Conservation (phyloP, 2,888 invertebrate species). For the Acanthococcus lagerstroemiae region DNA sequence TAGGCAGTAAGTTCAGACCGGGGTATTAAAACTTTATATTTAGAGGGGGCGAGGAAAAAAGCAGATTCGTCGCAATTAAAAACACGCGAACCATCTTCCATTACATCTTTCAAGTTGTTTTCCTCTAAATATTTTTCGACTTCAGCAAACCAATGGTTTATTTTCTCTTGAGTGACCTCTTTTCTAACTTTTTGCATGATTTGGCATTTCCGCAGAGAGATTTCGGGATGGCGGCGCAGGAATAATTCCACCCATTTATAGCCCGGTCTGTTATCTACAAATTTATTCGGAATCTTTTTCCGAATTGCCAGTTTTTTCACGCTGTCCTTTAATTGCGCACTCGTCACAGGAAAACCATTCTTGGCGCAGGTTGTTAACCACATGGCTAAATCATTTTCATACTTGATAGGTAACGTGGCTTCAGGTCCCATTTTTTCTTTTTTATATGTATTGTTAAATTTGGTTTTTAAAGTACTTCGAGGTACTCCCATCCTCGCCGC, state of each 20-base stretch:
- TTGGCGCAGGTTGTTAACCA: background rate
- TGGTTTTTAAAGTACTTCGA: background rate
- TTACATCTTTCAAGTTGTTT: background rate
- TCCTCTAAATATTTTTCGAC: background rate
- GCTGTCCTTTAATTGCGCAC: background rate
- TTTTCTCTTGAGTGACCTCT: background rate
- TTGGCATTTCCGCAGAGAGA: background rate
- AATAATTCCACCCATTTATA: conserved; percentile 12
- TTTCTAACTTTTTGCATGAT: background rate
- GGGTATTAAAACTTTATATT: background rate
- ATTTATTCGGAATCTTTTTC: too few relatives aligned
- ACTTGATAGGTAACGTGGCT: background rate
- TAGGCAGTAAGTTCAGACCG: conserved; percentile 5
- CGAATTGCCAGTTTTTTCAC: too few relatives aligned
- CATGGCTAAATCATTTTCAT: background rate
- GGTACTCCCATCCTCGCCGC: background rate
- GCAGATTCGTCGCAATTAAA: conserved; percentile 11
- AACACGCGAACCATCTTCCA: background rate
- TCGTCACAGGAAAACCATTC: background rate
- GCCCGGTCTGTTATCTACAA: background rate
- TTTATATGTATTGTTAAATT: background rate
- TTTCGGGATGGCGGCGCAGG: conserved; percentile 1
- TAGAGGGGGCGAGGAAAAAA: background rate
- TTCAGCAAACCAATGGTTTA: background rate
- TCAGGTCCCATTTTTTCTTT: background rate